A percentile compares a stretch with the other conserved stretches of the same genome.
Evolutionary conservation across 1,140 invertebrate species (phyloP).

Genomic region (Meloidogyne floridensis): DNA sequence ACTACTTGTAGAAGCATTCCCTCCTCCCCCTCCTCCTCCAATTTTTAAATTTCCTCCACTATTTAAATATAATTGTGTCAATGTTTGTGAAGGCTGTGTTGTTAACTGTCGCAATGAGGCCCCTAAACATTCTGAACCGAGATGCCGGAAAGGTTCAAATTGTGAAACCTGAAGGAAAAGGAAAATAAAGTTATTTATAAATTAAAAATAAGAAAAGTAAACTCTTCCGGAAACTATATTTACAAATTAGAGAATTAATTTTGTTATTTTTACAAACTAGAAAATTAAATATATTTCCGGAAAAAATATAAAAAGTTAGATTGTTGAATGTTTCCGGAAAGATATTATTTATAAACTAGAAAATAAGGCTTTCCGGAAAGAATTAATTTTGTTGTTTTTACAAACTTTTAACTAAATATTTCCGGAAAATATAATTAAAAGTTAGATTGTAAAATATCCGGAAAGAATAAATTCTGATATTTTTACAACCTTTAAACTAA

Average conservation of each 20-base stretch:
- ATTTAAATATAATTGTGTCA: constrained; percentile 19
- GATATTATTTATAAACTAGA: no score
- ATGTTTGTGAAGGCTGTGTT: constrained; percentile 11
- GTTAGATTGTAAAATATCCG: no score
- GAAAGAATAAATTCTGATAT: no score
- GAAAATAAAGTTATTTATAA: no score
- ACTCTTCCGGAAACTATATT: no score
- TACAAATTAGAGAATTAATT: no score
- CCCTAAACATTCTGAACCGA: constrained; percentile 22
- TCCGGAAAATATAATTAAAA: not conserved
- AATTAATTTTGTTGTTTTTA: no score
- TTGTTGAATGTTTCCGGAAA: no score
- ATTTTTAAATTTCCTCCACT: constrained; percentile 22
- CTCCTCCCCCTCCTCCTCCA: constrained; percentile 10
- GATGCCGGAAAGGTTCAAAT: constrained; percentile 16
- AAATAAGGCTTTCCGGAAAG: no score
- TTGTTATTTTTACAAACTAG: no score
- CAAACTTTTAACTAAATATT: not conserved
- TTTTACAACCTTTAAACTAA: no score
- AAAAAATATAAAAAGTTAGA: not conserved
- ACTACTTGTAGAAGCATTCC: not conserved
- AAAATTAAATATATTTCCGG: no score
- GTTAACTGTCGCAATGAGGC: not conserved
- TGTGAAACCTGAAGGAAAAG: constrained; percentile 7
- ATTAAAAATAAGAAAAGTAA: not conserved